Conservation (phyloP, 1,140 invertebrate genomes). For the Lithobius niger region DNA sequence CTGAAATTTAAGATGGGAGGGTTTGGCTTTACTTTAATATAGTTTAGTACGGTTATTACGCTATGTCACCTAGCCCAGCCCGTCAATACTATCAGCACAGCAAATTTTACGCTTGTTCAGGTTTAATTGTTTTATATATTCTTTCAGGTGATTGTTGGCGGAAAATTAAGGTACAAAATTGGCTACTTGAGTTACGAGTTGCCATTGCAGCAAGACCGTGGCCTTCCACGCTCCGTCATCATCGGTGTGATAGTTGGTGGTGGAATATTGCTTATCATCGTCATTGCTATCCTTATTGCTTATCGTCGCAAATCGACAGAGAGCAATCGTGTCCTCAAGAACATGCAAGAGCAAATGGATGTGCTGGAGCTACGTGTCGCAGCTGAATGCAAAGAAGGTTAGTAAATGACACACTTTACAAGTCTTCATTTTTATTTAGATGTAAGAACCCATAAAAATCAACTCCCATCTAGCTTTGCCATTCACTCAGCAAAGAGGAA, state of each 20-base stretch:
- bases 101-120: too few relatives aligned
- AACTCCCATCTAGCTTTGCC: too few relatives aligned
- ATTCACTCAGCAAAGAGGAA: too few relatives aligned
- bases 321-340: conserved; percentile 89
- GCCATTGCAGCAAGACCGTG: conserved; percentile 56
- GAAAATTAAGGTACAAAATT: conserved; percentile 65
- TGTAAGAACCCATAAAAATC: too few relatives aligned
- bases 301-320: conserved; percentile 92
- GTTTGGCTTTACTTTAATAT: too few relatives aligned
- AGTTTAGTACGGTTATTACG: too few relatives aligned
- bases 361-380: conserved; percentile 92
- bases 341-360: conserved; percentile 99
- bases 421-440: too few relatives aligned
- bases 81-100: too few relatives aligned
- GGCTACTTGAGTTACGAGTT: conserved; percentile 83
- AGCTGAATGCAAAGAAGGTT: conserved; percentile 90
- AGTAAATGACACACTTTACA: too few relatives aligned
- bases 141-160: conserved; percentile 56
- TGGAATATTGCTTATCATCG: conserved; percentile 44
- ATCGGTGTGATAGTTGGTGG: conserved; percentile 55
- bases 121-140: conserved; percentile 1
- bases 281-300: conserved; percentile 65
- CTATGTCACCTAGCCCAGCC: too few relatives aligned
- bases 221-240: conserved; percentile 62
- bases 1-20: too few relatives aligned